These are phyloP conservation scores for Calliscelio sp. DNA, from an alignment of 2,888 invertebrate genomes.

Conservation along the genomic window DNA sequence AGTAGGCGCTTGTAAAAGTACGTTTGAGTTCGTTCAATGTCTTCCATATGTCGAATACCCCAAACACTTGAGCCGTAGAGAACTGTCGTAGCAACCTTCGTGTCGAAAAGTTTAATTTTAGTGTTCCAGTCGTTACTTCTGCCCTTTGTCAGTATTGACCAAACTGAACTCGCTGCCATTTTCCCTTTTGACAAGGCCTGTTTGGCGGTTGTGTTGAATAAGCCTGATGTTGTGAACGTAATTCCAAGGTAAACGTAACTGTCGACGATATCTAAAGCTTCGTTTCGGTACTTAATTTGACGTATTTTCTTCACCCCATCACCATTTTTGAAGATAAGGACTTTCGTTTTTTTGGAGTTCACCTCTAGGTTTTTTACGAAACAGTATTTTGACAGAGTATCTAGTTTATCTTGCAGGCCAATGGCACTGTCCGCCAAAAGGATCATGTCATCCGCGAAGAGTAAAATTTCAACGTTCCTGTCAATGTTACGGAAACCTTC, in stretches of 20 bases:
- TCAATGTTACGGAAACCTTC: neutral
- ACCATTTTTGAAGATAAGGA: no score
- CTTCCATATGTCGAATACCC: neutral
- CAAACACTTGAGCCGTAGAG: neutral
- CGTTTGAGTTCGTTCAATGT: neutral
- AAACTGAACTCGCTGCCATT: neutral
- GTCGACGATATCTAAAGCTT: neutral
- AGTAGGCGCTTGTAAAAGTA: neutral
- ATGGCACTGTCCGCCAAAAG: constrained; percentile 3
- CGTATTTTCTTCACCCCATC: neutral
- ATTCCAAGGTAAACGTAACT: neutral
- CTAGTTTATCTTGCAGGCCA: constrained; percentile 36
- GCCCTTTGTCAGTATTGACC: neutral
- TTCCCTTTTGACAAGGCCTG: neutral
- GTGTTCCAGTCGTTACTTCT: neutral
- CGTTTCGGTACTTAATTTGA: neutral
- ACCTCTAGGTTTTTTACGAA: neutral
- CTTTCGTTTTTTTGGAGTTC: neutral
- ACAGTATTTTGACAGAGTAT: constrained; percentile 18
- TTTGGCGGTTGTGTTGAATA: neutral
- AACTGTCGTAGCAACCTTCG: neutral
- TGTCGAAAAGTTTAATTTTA: neutral
- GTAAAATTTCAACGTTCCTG: neutral
- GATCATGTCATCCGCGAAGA: constrained; percentile 54
- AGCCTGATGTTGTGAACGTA: neutral